A percentile compares a stretch with the other conserved stretches of the same genome.
These are phyloP conservation scores for Cinara cedri DNA, from an alignment of 2,888 invertebrate genomes.

Conservation along the genomic window DNA sequence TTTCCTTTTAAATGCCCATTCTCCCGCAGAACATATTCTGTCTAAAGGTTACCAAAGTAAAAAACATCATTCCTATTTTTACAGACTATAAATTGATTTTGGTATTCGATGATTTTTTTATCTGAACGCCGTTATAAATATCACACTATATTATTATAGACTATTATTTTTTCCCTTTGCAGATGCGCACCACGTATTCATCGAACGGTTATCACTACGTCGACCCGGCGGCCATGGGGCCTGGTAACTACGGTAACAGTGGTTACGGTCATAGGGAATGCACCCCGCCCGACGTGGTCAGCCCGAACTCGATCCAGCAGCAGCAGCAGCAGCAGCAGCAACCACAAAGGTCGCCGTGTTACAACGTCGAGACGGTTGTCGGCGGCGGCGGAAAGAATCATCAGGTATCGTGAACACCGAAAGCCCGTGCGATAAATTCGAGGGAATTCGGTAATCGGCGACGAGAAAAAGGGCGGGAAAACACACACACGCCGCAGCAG, in stretches of 20 bases:
- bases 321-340: not conserved
- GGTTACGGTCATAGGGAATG: slow-evolving; percentile 27
- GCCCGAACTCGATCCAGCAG: not conserved
- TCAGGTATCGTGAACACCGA: not conserved
- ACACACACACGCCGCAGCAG: no score
- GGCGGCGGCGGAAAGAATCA: no score
- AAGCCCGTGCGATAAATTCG: not conserved
- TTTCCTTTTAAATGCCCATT: no score
- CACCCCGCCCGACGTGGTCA: slow-evolving; percentile 42
- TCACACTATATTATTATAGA: no score
- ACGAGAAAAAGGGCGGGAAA: no score
- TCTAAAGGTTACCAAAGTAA: no score
- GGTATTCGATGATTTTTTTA: no score
- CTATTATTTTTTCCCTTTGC: not conserved
- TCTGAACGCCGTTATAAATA: no score
- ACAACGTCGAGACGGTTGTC: not conserved
- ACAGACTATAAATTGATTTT: no score
- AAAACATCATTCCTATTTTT: no score
- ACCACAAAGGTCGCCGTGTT: slow-evolving; percentile 21
- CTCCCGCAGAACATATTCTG: no score
- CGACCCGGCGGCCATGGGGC: slow-evolving; percentile 5
- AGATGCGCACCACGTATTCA: slow-evolving; percentile 49
- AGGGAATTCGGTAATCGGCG: no score
- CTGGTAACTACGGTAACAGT: not conserved
- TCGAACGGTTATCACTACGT: slow-evolving; percentile 53